Evolutionary conservation across 2,888 invertebrate species (phyloP), one percentile per base, ranked within the genome.

Genomic region (Lasioglossum oenotherae): DNA sequence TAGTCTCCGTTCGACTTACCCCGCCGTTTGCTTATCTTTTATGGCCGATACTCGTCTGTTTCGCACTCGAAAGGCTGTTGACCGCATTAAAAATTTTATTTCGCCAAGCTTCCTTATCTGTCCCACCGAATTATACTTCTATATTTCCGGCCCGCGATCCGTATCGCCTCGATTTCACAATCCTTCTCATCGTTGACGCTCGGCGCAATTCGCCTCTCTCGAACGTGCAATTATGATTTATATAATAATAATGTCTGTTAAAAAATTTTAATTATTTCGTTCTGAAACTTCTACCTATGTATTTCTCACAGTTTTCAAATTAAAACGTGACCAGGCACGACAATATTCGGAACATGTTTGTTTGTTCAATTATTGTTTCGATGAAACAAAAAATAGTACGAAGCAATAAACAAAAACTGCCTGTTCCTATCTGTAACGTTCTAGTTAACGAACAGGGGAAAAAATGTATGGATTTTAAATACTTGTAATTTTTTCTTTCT

Each of bases 1-100:
- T 78, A 76, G 78, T 78, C 72, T 78, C 78, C 82, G 49, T 78
- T 80, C 74, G 71, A 81, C 82, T 91, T 87, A 85, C 82, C 80
- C 75, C 23, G 16, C 67, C 53, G 77, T 75, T 84, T 83, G 69
- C 81, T 87, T 88, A 83, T 82, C 88, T 81, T 71, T 72, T 67
- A 49, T 79, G 82, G 81, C 75, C 80, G 82, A 78, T 73, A 73
- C 60, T 23, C 46, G 64, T 16, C 53, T 71, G 57, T 44, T 72
- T 41, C 57, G 27, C 41, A 31, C 44, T 46, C 31, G 6, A 64
- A 76, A 60, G 23, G n/a, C 49, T 35, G 44, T 44, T 44, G 31
- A 44, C 16, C 27, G 41, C 53, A 27, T 41, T 57, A 79, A 71
- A 69, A 71, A 74, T 81, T 35, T 57, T 74, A 53, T 6, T 8